These are phyloP conservation scores for Catamblyrhynchus diadema DNA, from an alignment of 2,797 vertebrate genomes.

Conservation along the genomic window DNA sequence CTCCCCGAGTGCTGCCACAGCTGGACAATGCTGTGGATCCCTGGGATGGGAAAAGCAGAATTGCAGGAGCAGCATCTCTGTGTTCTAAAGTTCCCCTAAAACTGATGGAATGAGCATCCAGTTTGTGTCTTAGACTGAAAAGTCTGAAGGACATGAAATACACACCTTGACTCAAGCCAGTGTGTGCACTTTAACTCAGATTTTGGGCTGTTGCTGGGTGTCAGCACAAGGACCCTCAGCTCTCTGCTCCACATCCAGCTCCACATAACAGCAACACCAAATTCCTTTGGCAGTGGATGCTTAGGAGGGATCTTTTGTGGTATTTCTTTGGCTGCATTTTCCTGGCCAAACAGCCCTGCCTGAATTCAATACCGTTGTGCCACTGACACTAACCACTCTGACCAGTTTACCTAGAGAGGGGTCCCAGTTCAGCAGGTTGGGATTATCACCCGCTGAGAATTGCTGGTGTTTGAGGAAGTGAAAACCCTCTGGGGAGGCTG, in stretches of 20 bases:
- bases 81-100: not conserved
- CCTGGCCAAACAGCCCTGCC: not conserved
- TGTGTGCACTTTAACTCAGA: rapidly evolving
- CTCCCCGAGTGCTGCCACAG: rapidly evolving
- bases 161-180: not conserved
- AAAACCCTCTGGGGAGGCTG: slow-evolving; percentile 11
- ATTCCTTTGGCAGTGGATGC: not conserved
- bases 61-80: not conserved
- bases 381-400: not conserved
- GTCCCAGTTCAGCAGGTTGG: slow-evolving; percentile 42
- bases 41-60: not conserved
- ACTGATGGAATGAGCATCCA: not conserved
- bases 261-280: rapidly evolving
- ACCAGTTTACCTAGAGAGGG: slow-evolving; percentile 1
- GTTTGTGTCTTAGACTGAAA: not conserved
- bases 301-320: not conserved
- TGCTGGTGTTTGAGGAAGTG: slow-evolving; percentile 34
- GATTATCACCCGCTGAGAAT: slow-evolving; percentile 19
- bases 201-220: not conserved
- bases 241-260: not conserved
- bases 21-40: rapidly evolving
- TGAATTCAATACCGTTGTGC: not conserved
- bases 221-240: not conserved
- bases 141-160: slow-evolving; percentile 9
- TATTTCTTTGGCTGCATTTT: not conserved